Evolutionary conservation across 2,113 vertebrate species (phyloP).

Genomic region (Podocnemis expansa): DNA sequence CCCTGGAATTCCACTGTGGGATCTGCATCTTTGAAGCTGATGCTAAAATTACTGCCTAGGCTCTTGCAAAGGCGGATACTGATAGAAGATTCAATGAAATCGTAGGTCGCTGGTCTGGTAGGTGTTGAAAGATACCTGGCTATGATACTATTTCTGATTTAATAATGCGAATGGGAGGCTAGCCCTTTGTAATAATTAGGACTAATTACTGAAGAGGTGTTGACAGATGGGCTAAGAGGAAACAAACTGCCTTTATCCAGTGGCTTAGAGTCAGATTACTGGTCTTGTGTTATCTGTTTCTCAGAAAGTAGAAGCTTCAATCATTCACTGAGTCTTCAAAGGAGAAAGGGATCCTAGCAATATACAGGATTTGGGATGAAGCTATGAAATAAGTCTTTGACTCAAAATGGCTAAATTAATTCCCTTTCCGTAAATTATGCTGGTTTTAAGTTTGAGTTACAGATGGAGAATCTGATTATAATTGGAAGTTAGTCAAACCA

Average conservation of each 20-base stretch:
- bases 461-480: slow-evolving; percentile 66
- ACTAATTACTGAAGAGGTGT: slow-evolving; percentile 99
- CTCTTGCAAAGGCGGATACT: slow-evolving; percentile 81
- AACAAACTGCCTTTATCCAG: slow-evolving; percentile 99
- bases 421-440: slow-evolving; percentile 81
- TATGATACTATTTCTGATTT: slow-evolving; percentile 96
- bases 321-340: slow-evolving; percentile 89
- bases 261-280: slow-evolving; percentile 99
- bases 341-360: slow-evolving; percentile 80
- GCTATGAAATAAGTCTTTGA: slow-evolving; percentile 84
- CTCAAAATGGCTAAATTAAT: slow-evolving; percentile 79
- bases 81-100: slow-evolving; percentile 98
- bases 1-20: slow-evolving; percentile 85
- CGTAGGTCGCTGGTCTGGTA: slow-evolving; percentile 92
- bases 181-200: slow-evolving; percentile 99
- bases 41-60: slow-evolving; percentile 83
- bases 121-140: slow-evolving; percentile 96
- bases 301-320: slow-evolving; percentile 90
- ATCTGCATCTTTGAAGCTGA: slow-evolving; percentile 90
- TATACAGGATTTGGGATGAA: slow-evolving; percentile 79
- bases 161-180: slow-evolving; percentile 99
- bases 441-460: slow-evolving; percentile 78
- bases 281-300: slow-evolving; percentile 96
- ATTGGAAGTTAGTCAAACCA: slow-evolving; percentile 21
- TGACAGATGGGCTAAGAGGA: slow-evolving; percentile 97